Evolutionary conservation across 2,797 vertebrate species (phyloP).

Genomic region (Enteromius mattozi): DNA sequence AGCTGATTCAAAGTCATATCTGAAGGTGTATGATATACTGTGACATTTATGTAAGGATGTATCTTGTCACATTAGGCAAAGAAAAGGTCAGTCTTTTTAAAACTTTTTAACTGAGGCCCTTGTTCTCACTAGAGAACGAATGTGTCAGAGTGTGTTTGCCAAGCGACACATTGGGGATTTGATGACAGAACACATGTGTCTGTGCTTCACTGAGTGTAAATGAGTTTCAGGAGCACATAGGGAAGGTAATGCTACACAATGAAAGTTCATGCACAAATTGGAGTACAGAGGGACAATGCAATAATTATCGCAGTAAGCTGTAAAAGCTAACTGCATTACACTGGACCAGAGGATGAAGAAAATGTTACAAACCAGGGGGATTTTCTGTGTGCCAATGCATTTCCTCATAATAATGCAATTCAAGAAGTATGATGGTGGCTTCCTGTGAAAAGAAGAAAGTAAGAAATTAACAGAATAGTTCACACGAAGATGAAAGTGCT

Average conservation of each 20-base stretch:
- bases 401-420: background rate
- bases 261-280: conserved; percentile 2
- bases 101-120: conserved; percentile 19
- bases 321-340: conserved; percentile 13
- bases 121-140: background rate
- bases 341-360: background rate
- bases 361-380: conserved; percentile 4
- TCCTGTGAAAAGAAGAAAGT: background rate
- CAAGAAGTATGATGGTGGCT: background rate
- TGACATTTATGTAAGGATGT: conserved; percentile 44
- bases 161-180: background rate
- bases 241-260: background rate
- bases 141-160: conserved; percentile 13
- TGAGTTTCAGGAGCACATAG: conserved; percentile 2
- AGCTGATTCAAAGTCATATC: background rate
- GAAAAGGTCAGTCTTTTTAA: conserved; percentile 40
- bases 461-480: background rate
- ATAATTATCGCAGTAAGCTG: conserved; percentile 16
- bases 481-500: background rate
- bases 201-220: background rate
- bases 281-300: background rate
- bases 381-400: background rate
- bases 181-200: background rate
- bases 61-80: conserved; percentile 38
- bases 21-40: conserved; percentile 17